Percentiles rank a stretch among this genome's conserved stretches.
Conservation (phyloP, 2,888 invertebrate genomes). For the Drosophila koepferae region DNA sequence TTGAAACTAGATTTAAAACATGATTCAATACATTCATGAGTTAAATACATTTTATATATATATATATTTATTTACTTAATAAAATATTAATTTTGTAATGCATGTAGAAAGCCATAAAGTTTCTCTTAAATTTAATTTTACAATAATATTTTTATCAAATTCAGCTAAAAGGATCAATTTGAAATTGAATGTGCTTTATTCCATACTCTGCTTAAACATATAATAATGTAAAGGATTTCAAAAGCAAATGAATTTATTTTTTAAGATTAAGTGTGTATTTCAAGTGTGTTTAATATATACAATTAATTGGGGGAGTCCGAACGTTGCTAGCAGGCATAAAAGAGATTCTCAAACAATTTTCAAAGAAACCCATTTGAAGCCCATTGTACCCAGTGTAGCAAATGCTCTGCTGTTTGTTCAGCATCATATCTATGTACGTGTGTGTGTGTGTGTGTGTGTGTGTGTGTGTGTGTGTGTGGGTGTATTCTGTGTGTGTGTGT, state of each 20-base stretch:
- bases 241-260: no score
- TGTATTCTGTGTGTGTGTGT: slow-evolving; percentile 15
- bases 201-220: no score
- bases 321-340: neutral
- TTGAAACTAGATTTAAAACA: no score
- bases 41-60: no score
- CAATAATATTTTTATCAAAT: neutral
- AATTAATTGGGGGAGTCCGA: neutral
- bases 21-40: neutral
- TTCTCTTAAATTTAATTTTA: neutral
- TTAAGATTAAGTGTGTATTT: no score
- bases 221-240: no score
- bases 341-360: no score
- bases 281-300: no score
- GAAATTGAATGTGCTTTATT: neutral
- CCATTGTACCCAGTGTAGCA: slow-evolving; percentile 36
- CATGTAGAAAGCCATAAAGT: no score
- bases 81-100: no score
- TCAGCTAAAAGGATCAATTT: neutral
- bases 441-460: slow-evolving; percentile 1
- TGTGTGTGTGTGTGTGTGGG: slow-evolving; percentile 22
- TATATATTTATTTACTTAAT: no score
- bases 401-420: slow-evolving; percentile 29
- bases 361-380: neutral
- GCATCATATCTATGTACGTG: slow-evolving; percentile 23